phyloP scores from a whole-genome alignment of 2,888 invertebrate species.

The Cheilosia soror region DNA sequence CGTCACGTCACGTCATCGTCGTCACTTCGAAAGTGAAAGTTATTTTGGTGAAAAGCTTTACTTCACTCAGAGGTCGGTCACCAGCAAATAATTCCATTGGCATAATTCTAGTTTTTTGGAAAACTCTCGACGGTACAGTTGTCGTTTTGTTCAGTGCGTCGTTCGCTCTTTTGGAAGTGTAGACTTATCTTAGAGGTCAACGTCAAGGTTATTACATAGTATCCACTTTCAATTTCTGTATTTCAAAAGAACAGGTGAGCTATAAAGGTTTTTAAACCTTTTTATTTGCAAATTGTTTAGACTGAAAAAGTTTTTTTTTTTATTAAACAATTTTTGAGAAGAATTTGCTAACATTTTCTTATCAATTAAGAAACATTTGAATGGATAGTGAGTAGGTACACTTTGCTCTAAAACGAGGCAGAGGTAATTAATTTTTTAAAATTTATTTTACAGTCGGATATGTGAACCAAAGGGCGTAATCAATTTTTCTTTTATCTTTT shows the following conservation, averaged over 20 bases:
- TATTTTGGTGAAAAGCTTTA: slow-evolving; percentile 63
- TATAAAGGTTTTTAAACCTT: slow-evolving; percentile 1
- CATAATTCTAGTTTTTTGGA: slow-evolving; percentile 72
- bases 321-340: slow-evolving; percentile 1
- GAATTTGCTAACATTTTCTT: not conserved
- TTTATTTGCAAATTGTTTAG: not conserved
- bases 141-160: slow-evolving; percentile 17
- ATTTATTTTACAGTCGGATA: not conserved
- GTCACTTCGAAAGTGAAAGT: slow-evolving; percentile 68
- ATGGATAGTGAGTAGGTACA: slow-evolving; percentile 35
- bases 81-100: slow-evolving; percentile 63
- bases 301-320: not conserved
- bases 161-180: slow-evolving; percentile 31
- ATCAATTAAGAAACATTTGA: slow-evolving; percentile 34
- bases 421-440: slow-evolving; percentile 10
- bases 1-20: not conserved
- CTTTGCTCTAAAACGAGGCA: slow-evolving; percentile 35
- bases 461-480: slow-evolving; percentile 15
- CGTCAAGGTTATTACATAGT: slow-evolving; percentile 65
- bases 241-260: slow-evolving; percentile 42
- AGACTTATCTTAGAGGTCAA: slow-evolving; percentile 63
- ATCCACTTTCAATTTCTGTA: slow-evolving; percentile 50
- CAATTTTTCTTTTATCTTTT: slow-evolving; percentile 7
- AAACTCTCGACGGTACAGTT: slow-evolving; percentile 68
- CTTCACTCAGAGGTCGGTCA: slow-evolving; percentile 52